A percentile compares a stretch with the other conserved stretches of the same genome.
These are phyloP conservation scores for western clawed frog (Xenopus tropicalis) DNA, from an alignment of 2,113 vertebrate genomes.

Conservation along the genomic window DNA sequence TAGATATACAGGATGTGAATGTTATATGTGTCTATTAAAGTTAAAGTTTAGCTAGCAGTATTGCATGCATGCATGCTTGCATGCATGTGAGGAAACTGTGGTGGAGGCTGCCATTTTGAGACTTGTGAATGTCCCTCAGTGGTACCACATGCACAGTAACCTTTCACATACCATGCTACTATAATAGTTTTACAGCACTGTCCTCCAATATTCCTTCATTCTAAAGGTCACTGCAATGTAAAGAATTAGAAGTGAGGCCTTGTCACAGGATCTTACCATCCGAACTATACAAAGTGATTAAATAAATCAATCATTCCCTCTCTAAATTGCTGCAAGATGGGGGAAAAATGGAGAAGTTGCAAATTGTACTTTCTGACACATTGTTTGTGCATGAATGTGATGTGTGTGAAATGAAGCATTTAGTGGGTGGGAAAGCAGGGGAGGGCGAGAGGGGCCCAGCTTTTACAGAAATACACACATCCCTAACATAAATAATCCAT, in stretches of 20 bases:
- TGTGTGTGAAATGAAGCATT: slow-evolving; percentile 43
- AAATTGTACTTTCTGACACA: slow-evolving; percentile 35
- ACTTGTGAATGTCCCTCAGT: too few relatives aligned
- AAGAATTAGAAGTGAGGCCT: background rate
- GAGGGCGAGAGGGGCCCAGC: slow-evolving; percentile 35
- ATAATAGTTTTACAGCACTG: too few relatives aligned
- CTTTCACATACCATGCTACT: background rate
- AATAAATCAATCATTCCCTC: slow-evolving; percentile 10
- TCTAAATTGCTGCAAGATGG: slow-evolving; percentile 31
- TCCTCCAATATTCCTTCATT: too few relatives aligned
- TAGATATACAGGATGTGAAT: too few relatives aligned
- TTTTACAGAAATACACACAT: slow-evolving; percentile 38
- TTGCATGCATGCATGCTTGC: too few relatives aligned
- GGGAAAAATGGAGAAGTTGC: background rate
- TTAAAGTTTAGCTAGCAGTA: too few relatives aligned
- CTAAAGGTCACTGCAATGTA: too few relatives aligned
- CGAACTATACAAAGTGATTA: background rate
- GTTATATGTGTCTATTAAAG: too few relatives aligned
- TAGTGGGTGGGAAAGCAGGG: slow-evolving; percentile 17
- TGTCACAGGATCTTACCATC: background rate
- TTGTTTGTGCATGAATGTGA: slow-evolving; percentile 38
- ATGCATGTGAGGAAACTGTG: too few relatives aligned
- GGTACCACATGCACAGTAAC: too few relatives aligned
- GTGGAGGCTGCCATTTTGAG: too few relatives aligned
- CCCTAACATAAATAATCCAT: slow-evolving; percentile 40